Evolutionary conservation across 92 coral and sea anemone species (phyloP), one percentile per base, ranked within the genome.

Genomic region (Paragorgia papillata): DNA sequence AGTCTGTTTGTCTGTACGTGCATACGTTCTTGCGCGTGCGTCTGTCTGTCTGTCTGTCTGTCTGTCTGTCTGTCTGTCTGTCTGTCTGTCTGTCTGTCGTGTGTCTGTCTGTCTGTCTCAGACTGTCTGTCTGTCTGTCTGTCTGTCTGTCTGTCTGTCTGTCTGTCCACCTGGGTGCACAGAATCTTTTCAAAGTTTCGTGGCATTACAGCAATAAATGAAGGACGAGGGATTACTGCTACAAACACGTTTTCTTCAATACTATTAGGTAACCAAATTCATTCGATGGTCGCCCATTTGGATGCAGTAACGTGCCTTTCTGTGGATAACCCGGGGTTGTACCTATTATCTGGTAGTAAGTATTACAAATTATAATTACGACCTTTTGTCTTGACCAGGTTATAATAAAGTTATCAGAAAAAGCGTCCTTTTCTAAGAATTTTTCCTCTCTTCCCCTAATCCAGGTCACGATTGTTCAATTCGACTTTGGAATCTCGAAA

Each of bases 401-500:
- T 20, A 20, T 55, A n/a, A n/a, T n/a, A n/a, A n/a, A n/a, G n/a
- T n/a, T n/a, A n/a, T n/a, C n/a, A n/a, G n/a, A n/a, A n/a, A n/a
- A n/a, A n/a, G n/a, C n/a, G n/a, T n/a, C n/a, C n/a, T n/a, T n/a
- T n/a, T n/a, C n/a, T n/a, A n/a, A n/a, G n/a, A 30, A 63, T 33
- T 63, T 12, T 33, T 2, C 17, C 37, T 44, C 41, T 26, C 31
- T 12, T 35, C 19, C 54, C 19, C 54, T 0, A 35, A 2, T 24
- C 18, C 53, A 94, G 98, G 98, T 85, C 98, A 94, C 75, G 98
- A 94, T 67, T 94, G 98, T 69, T 94, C 98, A 40, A 94, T 94
- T 68, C 92, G 98, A 59, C 90, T 94, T 5, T 94, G 98, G 98
- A 94, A 94, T 68, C 87, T 94, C 57, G 98, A 94, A 73, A 90